Evolutionary conservation across 2,888 invertebrate genomes (phyloP), one percentile per base, ranked within the genome.

Genomic region (Andrena minutula): DNA sequence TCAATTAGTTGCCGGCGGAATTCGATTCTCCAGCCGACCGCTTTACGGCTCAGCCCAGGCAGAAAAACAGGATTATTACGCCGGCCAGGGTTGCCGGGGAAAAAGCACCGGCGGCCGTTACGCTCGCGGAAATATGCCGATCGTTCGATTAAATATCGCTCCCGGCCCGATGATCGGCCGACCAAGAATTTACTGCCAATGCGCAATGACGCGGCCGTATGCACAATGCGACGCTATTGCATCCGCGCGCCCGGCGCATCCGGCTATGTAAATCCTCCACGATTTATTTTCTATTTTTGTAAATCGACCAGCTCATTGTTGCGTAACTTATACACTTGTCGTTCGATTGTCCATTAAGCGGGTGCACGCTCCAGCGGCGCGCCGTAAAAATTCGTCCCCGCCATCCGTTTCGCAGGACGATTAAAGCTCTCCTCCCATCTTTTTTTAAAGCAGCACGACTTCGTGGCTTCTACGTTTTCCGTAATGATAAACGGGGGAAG

Each of bases 81-180:
- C 47, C 5, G 71, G 20, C 8, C 53, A 63, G 64, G 69, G 65
- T 76, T 41, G 58, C 49, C 35, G 53, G 30, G n/a, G 6, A 41
- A 35, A 41, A 47, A 23, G 16, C 23, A 23, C 1, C 51, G n/a
- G 3, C 7, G 47, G 5, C 12, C 28, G 53, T 10, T 41, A n/a
- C 30, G 58, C 28, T 4, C 35, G 26, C 58, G 56, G 69, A 79
- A 73, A 81, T 81, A 73, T 69, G 69, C 74, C 83, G 83, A 79
- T 84, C 79, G 79, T 79, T 76, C 79, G 84, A 83, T 84, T 83
- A 79, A 83, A 83, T 83, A 83, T 76, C 70, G 79, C 53, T 69
- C 66, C 58, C 75, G 49, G 41, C 7, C 35, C 75, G 56, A 61
- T 70, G 83, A 76, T 83, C 75, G 75, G 70, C 68, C 49, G 83